Base-by-base conservation (phyloP, 1,140 invertebrate genomes). In the Atopsyche davidsoni region DNA sequence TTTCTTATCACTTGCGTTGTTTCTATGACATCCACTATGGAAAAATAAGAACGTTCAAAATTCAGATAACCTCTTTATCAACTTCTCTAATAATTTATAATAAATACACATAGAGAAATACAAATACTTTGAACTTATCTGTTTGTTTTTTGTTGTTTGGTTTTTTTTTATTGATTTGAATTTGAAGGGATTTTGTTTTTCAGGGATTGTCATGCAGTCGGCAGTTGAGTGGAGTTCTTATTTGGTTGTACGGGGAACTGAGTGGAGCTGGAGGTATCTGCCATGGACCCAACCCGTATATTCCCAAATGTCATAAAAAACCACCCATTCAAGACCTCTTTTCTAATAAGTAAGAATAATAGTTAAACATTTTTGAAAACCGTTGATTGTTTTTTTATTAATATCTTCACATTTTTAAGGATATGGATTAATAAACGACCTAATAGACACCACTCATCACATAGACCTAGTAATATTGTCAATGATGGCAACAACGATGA, bases 141-240 rank as follows among this genome's bases (percentile, higher is more conserved):
- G n/a, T n/a, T n/a, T 34, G 3, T 16, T 39, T 39, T 39, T 39
- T 4, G n/a, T 17, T 2, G 18, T 7, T 16, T 21, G 7, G n/a
- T 7, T 7, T 28, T 7, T 7, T 28, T 28, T 6, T 6, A 28
- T 28, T 28, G 24, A 28, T 28, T 28, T 28, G 24, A 28, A 28
- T 36, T 36, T 36, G 6, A 9, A 36, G 13, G 6, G 35, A 7
- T 47, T 19, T 46, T 14, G 16, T 28, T 46, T 23, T 40, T 16
- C 59, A 78, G 60, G 76, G 76, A 11, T 54, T 81, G 14, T 77
- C 76, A 2, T 81, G 79, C 57, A 75, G 72, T 25, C 72, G 76
- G 2, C 78, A 82, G 59, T 62, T 83, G 42, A 73, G 79, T 2
- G 76, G 75, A 1, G 66, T 82, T 16, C 63, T 82, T n/a, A 69